Base-by-base conservation (phyloP, 2,113 vertebrate species). In the Pelusios castaneus region DNA sequence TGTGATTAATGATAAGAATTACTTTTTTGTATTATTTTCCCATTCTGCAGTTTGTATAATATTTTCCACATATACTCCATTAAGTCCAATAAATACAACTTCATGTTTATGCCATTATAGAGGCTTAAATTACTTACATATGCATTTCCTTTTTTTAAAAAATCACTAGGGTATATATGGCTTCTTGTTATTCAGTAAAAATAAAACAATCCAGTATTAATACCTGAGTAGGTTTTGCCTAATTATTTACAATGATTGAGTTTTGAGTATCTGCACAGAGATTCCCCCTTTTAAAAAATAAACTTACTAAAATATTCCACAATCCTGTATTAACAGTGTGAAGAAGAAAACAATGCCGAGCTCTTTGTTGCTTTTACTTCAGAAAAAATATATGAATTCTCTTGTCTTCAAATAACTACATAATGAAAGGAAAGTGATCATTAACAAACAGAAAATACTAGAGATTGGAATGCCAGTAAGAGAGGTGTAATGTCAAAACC, bases 21-120 rank as follows among this genome's bases (percentile, higher is more conserved):
- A 67, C 34, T 41, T 43, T 90, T 90, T 85, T 78, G 63, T 92
- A 85, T 84, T 81, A 67, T 87, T 87, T 87, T 80, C 80, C 22
- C 82, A 86, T 34, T 84, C 82, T 82, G 85, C 56, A 90, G 22
- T 92, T 88, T 92, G 82, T 90, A 55, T 67, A 80, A 78, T 84
- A 58, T 88, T 49, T 89, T n/a, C 76, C 55, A 83, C 49, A 86
- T 87, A 88, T 54, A 81, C 80, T 91, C 89, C 76, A 88, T 84
- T 87, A 90, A 96, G 87, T 76, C 49, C 84, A 75, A 52, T 82
- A 91, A 91, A 88, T 43, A 19, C 58, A 90, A 54, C 45, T 84
- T 83, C 31, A 31, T 60, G 55, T 52, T 90, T 58, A 67, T 73
- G 41, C 78, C 45, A n/a, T 51, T 52, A 24, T 55, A 5, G 31